These are phyloP conservation scores for Chymomyza costata DNA, from an alignment of 1,140 invertebrate genomes.

Conservation along the genomic window DNA sequence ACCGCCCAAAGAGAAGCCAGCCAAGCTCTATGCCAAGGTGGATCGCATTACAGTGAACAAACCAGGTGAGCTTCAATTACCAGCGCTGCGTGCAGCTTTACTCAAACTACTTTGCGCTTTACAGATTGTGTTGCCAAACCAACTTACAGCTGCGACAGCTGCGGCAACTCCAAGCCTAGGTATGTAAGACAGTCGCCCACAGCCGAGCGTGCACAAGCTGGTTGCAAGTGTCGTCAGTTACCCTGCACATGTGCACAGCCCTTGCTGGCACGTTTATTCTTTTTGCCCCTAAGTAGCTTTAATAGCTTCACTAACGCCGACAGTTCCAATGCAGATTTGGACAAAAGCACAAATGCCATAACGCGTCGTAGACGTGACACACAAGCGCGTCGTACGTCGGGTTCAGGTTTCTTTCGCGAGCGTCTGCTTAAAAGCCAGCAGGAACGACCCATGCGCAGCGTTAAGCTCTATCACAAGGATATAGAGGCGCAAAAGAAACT, in stretches of 20 bases:
- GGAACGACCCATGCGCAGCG: constrained; percentile 47
- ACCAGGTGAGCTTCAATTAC: constrained; percentile 28
- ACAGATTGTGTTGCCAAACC: constrained; percentile 48
- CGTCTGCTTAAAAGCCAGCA: constrained; percentile 52
- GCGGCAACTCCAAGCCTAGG: constrained; percentile 49
- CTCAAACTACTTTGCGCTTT: not conserved
- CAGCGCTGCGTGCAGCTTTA: not conserved
- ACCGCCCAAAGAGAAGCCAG: constrained; percentile 36
- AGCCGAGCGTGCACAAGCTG: not conserved
- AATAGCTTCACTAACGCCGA: too few species aligned
- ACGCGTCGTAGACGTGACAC: constrained; percentile 50
- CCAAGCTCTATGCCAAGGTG: constrained; percentile 58
- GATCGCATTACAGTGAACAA: constrained; percentile 58
- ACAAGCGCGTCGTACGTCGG: constrained; percentile 13
- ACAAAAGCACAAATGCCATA: constrained; percentile 41
- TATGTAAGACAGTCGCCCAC: constrained; percentile 40
- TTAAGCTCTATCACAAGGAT: constrained; percentile 64
- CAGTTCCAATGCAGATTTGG: not conserved
- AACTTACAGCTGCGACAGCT: constrained; percentile 45
- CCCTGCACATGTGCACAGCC: not conserved
- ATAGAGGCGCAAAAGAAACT: constrained; percentile 30
- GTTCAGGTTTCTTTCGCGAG: constrained; percentile 33
- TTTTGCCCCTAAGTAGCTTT: too few species aligned
- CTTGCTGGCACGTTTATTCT: too few species aligned
- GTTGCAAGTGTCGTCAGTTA: not conserved